phyloP scores from a whole-genome alignment of 64 coral and sea anemone genomes.

The Cladopsammia gracilis region DNA sequence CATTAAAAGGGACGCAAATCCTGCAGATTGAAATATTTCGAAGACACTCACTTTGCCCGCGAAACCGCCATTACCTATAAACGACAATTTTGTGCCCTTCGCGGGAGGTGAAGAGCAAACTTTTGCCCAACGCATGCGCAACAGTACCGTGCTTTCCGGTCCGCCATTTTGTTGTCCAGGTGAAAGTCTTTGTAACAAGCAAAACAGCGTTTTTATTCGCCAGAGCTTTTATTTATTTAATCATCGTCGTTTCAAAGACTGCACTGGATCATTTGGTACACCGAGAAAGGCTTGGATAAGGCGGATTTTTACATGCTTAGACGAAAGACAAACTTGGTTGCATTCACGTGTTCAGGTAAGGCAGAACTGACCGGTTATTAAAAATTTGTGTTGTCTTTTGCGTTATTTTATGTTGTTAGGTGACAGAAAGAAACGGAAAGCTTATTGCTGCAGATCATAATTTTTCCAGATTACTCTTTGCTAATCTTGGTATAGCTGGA shows the following conservation, averaged over 20 bases:
- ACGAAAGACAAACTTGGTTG: neutral
- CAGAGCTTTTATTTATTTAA: neutral
- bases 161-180: slow-evolving; percentile 18
- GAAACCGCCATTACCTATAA: neutral
- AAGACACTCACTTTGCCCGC: neutral
- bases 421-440: neutral
- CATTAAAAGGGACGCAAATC: neutral
- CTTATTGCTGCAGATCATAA: too few relatives aligned
- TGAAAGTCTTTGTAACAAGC: neutral
- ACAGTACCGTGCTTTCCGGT: neutral
- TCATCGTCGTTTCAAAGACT: neutral
- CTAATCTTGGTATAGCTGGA: too few relatives aligned
- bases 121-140: slow-evolving; percentile 4
- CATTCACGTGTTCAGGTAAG: slow-evolving; percentile 1
- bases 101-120: neutral
- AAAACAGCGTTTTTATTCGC: neutral
- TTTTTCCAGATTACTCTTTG: too few relatives aligned
- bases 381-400: neutral
- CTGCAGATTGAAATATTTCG: neutral
- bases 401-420: neutral
- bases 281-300: neutral
- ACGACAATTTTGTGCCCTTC: neutral
- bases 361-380: neutral
- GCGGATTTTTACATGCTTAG: neutral
- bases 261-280: neutral